Evolutionary conservation across 1,140 invertebrate species (phyloP), one percentile per base, ranked within the genome.

Genomic region (Nilaparvata lugens): DNA sequence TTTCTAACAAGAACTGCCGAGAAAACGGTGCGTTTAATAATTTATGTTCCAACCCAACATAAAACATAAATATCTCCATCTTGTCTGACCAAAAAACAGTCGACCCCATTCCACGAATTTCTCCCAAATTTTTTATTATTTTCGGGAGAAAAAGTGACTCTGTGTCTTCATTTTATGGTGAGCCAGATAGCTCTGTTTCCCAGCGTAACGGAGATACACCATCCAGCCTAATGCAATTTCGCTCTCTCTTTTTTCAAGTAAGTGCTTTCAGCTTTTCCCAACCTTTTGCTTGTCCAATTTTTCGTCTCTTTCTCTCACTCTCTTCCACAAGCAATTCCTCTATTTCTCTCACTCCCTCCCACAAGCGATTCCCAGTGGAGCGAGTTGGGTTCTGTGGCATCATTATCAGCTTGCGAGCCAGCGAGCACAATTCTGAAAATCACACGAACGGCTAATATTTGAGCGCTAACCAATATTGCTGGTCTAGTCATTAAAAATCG

Each of bases 111-210:
- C 21, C 55, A 18, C 19, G 31, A 31, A 19, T 40, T 38, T 40
- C 40, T 24, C 40, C 55, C 40, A 31, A 40, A 31, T 56, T 56
- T 40, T 56, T 40, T 56, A 31, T 56, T 40, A 40, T 40, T 56
- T 40, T 56, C 31, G 31, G 31, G 31, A 11, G 31, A 35, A 35
- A 35, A 35, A 40, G 28, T 56, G 28, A 16, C 55, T 56, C 55
- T 56, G n/a, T n/a, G 28, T 56, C 55, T 56, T 40, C 40, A 31
- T 56, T 40, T 56, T 40, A 35, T 35, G 31, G 31, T 9, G 31
- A 9, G 31, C 31, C 31, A 35, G 31, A 35, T 35, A 35, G 31
- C 31, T 11, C 31, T 35, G 31, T 35, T 35, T 35, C 7, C 2
- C 7, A 11, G 7, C 31, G 31, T 2, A 35, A 35, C 31, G 31